Percentiles rank a stretch among this genome's conserved stretches.
These are phyloP conservation scores for Lochmaea crataegi DNA, from an alignment of 2,888 invertebrate species.

Conservation along the genomic window DNA sequence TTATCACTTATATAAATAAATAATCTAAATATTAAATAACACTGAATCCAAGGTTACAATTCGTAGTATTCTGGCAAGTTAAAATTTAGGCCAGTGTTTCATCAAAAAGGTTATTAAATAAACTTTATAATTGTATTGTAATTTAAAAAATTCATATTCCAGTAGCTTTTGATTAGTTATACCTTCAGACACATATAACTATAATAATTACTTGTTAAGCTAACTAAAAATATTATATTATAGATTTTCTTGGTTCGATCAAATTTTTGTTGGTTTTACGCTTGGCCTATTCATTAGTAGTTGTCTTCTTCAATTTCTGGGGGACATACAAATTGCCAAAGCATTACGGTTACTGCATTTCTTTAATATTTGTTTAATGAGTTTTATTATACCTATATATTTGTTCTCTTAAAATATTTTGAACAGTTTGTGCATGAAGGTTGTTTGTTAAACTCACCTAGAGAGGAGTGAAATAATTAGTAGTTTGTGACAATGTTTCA, in stretches of 20 bases:
- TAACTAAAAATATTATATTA: not conserved
- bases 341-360: not conserved
- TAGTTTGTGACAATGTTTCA: not conserved
- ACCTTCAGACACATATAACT: no score
- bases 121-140: no score
- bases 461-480: not conserved
- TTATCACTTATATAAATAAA: not conserved
- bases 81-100: not conserved
- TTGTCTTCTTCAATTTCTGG: not conserved
- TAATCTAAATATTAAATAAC: not conserved
- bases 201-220: not conserved
- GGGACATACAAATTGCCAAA: not conserved
- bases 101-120: no score
- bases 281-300: not conserved
- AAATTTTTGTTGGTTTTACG: not conserved
- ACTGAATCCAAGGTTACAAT: not conserved
- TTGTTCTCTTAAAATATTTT: not conserved
- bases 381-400: slow-evolving; percentile 5
- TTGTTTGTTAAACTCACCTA: not conserved
- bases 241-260: not conserved
- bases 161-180: no score
- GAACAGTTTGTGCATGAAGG: not conserved
- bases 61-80: not conserved
- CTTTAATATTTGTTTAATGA: not conserved
- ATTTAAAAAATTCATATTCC: no score